A percentile compares a stretch with the other conserved stretches of the same genome.
phyloP scores from a whole-genome alignment of 2,113 vertebrate species.

The Brienomyrus brachyistius region DNA sequence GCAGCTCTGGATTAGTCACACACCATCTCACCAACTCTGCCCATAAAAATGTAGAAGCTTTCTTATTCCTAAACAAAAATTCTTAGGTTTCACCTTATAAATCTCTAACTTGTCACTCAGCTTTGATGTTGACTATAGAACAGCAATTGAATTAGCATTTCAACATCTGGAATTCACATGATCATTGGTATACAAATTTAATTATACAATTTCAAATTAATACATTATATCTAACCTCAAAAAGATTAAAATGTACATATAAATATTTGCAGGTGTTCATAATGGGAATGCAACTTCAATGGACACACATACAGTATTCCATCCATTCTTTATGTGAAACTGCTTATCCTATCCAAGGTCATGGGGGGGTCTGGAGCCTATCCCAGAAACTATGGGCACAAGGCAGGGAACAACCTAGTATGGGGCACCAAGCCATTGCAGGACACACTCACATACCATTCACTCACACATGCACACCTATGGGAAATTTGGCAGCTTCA shows the following conservation, averaged over 20 bases:
- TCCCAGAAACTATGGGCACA: too few species aligned
- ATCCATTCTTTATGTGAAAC: neutral
- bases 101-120: neutral
- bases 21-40: neutral
- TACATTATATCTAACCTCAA: neutral
- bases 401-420: too few species aligned
- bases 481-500: too few species aligned
- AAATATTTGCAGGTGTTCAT: neutral
- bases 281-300: neutral
- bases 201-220: neutral
- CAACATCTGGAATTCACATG: neutral
- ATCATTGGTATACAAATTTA: neutral
- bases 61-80: neutral
- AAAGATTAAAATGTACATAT: neutral
- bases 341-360: too few species aligned
- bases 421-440: too few species aligned
- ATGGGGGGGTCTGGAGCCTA: too few species aligned
- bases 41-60: neutral
- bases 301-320: neutral
- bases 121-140: neutral
- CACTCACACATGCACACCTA: too few species aligned
- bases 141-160: neutral
- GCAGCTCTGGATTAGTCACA: neutral
- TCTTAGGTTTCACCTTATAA: neutral
- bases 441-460: too few species aligned